phyloP scores from a whole-genome alignment of 2,888 invertebrate genomes.

The Sminthurinus aureus region DNA sequence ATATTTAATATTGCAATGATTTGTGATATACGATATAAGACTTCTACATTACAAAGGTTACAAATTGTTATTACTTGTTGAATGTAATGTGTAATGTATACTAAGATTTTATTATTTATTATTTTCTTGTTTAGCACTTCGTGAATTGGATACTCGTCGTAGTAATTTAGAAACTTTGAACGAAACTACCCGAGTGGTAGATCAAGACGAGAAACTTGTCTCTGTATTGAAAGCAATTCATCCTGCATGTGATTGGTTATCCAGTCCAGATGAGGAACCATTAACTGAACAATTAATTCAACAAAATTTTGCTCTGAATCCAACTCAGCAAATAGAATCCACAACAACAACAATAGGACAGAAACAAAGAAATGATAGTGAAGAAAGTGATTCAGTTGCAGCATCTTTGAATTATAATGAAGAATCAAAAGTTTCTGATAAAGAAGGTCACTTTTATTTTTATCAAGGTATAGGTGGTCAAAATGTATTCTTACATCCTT shows the following conservation, averaged over 20 bases:
- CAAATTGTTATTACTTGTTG: too few species aligned
- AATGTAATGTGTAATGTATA: too few species aligned
- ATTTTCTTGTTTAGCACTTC: neutral
- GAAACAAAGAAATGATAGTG: slow-evolving; percentile 60
- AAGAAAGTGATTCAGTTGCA: slow-evolving; percentile 59
- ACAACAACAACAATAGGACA: neutral
- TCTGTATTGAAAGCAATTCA: slow-evolving; percentile 30
- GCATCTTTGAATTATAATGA: slow-evolving; percentile 46
- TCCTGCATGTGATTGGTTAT: neutral
- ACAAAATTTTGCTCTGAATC: neutral
- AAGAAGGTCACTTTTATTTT: slow-evolving; percentile 75
- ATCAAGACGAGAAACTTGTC: neutral
- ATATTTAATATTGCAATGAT: too few species aligned
- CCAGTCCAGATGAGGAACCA: slow-evolving; percentile 5
- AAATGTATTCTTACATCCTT: slow-evolving; percentile 86
- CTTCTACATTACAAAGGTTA: too few species aligned
- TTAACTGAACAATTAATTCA: neutral
- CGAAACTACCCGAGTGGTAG: neutral
- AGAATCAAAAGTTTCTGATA: slow-evolving; percentile 52
- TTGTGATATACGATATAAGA: too few species aligned
- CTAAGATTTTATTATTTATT: too few species aligned
- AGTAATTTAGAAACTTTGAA: slow-evolving; percentile 13
- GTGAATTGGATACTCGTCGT: slow-evolving; percentile 66
- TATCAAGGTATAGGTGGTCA: slow-evolving; percentile 93
- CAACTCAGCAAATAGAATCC: neutral